Base-by-base conservation (phyloP, 92 coral and sea anemone species). In the Hydrozoanthus gracilis region DNA sequence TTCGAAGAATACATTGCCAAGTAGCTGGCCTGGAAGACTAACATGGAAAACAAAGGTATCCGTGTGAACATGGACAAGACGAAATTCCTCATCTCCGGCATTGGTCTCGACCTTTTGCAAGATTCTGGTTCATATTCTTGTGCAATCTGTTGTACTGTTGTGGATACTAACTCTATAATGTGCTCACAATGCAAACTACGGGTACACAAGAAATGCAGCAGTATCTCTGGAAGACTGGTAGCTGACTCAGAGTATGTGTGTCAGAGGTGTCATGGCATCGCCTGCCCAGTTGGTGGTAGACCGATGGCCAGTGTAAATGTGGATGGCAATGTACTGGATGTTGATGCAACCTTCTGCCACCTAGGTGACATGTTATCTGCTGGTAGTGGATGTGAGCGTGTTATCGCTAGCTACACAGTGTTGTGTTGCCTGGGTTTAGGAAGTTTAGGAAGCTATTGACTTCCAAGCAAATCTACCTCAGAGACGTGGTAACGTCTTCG, bases 171-270 rank as follows among this genome's bases (percentile, higher is more conserved):
- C 67, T 61, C 67, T 61, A 61, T 5, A 3, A 5, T 61, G 67
- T 61, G 67, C 67, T 61, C 67, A 61, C 67, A 61, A 61, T 61
- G 67, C 67, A 61, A 61, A 61, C n/a, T 5, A 61, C n/a, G 67
- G 11, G 67, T 61, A 61, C 17, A 61, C 14, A 61, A 61, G 67
- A 61, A 61, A 61, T 61, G 67, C 67, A 61, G 67, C 18, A 17
- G 17, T 61, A 61, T 3, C 67, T 10, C 67, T 3, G 67, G 67
- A 61, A 61, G 67, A 61, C 67, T 61, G 11, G 67, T 61, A 61
- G 67, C 11, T 61, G 67, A 61, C 12, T 17, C 67, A 61, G 76
- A 61, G 67, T 61, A 3, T 61, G 67, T 61, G 17, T 61, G 67
- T 61, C 67, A 61, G 15, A 61, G 67, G 67, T 61, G 67, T 61